Evolutionary conservation across 2,797 vertebrate genomes (phyloP).

Genomic region (Tarsius wallacei): DNA sequence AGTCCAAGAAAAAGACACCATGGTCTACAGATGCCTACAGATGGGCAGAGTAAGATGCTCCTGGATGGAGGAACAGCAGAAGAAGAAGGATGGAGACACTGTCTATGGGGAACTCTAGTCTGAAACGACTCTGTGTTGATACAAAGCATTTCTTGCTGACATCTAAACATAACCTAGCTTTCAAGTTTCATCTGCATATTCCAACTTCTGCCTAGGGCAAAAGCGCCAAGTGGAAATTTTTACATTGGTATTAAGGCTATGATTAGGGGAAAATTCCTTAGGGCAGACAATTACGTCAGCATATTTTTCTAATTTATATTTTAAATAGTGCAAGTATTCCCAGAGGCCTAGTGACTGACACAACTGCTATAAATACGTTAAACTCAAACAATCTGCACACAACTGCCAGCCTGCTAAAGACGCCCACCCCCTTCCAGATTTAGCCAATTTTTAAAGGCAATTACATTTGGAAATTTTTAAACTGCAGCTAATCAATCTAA

Average conservation of each 20-base stretch:
- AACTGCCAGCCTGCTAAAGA: conserved; percentile 60
- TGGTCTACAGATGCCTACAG: too few species aligned
- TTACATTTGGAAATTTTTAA: conserved; percentile 74
- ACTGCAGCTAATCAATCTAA: conserved; percentile 62
- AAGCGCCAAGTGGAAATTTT: conserved; percentile 32
- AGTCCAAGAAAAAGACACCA: background rate
- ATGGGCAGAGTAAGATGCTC: background rate
- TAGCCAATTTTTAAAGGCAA: conserved; percentile 71
- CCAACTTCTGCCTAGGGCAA: background rate
- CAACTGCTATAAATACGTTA: conserved; percentile 78
- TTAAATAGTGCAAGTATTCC: conserved; percentile 80
- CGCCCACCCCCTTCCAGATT: conserved; percentile 44
- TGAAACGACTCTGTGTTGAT: background rate
- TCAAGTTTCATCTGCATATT: background rate
- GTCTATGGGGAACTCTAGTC: background rate
- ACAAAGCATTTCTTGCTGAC: conserved; percentile 6
- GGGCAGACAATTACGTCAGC: conserved; percentile 75
- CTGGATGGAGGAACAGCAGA: background rate
- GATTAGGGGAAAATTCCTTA: conserved; percentile 77
- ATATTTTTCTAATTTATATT: conserved; percentile 83
- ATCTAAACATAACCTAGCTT: conserved; percentile 38
- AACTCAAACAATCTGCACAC: conserved; percentile 67
- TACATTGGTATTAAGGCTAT: conserved; percentile 36
- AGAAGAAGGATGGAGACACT: background rate
- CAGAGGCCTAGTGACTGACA: conserved; percentile 75